Base-by-base conservation (phyloP, 2,797 vertebrate species). In the Hippopotamyrus pictus region DNA sequence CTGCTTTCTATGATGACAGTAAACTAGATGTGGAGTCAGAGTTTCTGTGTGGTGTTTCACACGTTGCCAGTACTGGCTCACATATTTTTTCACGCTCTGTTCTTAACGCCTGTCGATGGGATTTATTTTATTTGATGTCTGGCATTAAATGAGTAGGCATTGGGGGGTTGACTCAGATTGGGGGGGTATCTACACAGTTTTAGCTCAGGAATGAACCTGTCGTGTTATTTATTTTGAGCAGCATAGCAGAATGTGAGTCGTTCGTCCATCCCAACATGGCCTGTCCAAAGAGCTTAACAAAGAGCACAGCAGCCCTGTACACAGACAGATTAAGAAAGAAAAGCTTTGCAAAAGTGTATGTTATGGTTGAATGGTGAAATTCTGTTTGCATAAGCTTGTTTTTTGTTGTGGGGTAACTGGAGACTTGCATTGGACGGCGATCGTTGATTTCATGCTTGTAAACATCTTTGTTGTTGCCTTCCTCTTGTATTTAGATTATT, bases 1-100 rank as follows among this genome's bases (percentile, higher is more conserved):
- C 92, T 91, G 92, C 92, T 95, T 93, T 93, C 90, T 93, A 93
- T 95, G 92, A 95, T 46, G 54, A 89, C 29, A 73, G 44, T 86
- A 88, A 73, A 90, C 11, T 9, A 76, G 59, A 44, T 51, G 19
- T 48, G 19, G 84, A 87, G 59, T 33, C 84, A 73, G 65, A 69
- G 62, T 41, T 73, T 50, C 19, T 37, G 48, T 50, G 51, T 54
- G 5, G 41, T 85, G 29, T 89, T 87, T 76, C 33, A 73, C 69
- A 44, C 50, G 46, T 25, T 19, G 46, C 9, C 17, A 62, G n/a
- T 53, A 65, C 44, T 25, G 83, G 57, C 46, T 85, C 65, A 69
- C 89, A 76, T 25, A 41, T 73, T 65, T 65, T 86, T 53, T 54
- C 29, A 76, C 48, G 3, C 84, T 86, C 51, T 86, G 9, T 57